phyloP scores from a whole-genome alignment of 2,888 invertebrate species.

The Thymelicus acteon region DNA sequence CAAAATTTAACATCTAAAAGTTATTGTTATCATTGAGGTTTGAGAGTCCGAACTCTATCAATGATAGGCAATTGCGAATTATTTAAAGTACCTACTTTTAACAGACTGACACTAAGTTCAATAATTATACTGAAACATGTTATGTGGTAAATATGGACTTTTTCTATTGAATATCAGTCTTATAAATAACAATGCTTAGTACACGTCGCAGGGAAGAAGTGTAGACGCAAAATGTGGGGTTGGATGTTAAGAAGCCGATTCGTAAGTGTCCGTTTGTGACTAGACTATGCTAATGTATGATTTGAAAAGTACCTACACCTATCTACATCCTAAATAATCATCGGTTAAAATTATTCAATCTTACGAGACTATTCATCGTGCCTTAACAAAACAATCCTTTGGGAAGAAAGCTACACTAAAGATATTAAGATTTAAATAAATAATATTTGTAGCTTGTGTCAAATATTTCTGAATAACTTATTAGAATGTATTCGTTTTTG shows the following conservation, averaged over 20 bases:
- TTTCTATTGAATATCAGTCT: constrained; percentile 57
- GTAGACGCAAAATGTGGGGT: constrained; percentile 18
- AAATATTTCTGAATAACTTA: constrained; percentile 2
- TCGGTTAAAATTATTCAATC: constrained; percentile 50
- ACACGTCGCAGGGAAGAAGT: constrained; percentile 8
- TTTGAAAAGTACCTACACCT: constrained; percentile 56
- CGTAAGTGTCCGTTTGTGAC: constrained; percentile 57
- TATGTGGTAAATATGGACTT: constrained; percentile 28
- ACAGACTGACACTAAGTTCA: constrained; percentile 57
- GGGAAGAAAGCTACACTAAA: constrained; percentile 28
- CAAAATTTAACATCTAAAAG: constrained; percentile 6
- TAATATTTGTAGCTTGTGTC: constrained; percentile 27
- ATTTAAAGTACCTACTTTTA: constrained; percentile 36
- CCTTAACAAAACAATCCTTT: constrained; percentile 26
- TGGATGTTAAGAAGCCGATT: constrained; percentile 46
- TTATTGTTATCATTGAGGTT: constrained; percentile 4
- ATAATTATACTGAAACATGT: constrained; percentile 34
- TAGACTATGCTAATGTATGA: constrained; percentile 58
- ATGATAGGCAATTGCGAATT: constrained; percentile 41
- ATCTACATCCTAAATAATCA: constrained; percentile 38
- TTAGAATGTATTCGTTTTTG: constrained; percentile 24
- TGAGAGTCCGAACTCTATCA: constrained; percentile 38
- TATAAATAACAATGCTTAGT: constrained; percentile 47
- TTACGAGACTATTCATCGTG: constrained; percentile 57
- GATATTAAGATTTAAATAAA: constrained; percentile 27